Evolutionary conservation across 37 sponge, comb jelly and placozoan species (phyloP).

Genomic region (Oscarella lobularis): DNA sequence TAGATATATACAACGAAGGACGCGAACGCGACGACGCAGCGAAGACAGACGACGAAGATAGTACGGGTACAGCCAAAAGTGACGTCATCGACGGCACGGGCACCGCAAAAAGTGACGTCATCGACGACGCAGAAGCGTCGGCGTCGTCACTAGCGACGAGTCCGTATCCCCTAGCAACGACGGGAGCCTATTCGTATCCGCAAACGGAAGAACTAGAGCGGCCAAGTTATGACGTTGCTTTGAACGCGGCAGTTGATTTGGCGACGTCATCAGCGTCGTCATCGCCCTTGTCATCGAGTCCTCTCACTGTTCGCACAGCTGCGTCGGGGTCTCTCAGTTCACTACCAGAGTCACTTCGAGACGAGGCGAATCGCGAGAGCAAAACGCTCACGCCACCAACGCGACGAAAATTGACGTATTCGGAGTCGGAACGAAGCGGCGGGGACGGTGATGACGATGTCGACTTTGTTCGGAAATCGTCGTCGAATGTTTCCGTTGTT

Average conservation of each 20-base stretch:
- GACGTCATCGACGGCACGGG: not conserved
- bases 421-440: not conserved
- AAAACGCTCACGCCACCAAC: not conserved
- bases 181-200: not conserved
- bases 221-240: not conserved
- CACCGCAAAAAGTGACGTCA: not conserved
- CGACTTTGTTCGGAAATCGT: too few relatives aligned
- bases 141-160: not conserved
- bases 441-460: too few relatives aligned
- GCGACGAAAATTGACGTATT: not conserved
- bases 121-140: not conserved
- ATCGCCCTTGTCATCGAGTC: too few relatives aligned
- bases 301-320: not conserved
- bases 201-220: not conserved
- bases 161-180: not conserved
- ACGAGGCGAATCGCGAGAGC: not conserved
- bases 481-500: not conserved
- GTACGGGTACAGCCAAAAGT: not conserved
- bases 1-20: not conserved
- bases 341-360: not conserved
- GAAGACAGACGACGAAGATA: not conserved
- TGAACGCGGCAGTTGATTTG: not conserved
- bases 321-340: not conserved
- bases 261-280: too few relatives aligned
- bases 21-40: not conserved